Base-by-base conservation (phyloP, 2,113 vertebrate genomes). In the Tringa solitaria region DNA sequence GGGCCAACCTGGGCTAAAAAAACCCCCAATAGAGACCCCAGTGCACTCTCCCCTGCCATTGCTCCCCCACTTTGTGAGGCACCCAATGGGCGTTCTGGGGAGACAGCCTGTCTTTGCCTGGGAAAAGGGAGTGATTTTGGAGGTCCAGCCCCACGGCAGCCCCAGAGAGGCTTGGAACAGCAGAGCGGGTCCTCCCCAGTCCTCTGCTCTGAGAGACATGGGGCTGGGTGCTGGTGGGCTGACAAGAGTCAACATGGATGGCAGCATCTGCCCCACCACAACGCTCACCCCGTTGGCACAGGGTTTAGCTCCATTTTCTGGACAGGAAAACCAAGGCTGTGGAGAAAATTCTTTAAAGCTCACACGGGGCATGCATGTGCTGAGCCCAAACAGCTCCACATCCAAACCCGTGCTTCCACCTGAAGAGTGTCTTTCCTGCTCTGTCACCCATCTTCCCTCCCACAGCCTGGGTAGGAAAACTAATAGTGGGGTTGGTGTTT, bases 261-360 rank as follows among this genome's bases (percentile, higher is more conserved):
- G 51, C 56, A 61, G 0, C 10, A 79, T 27, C 12, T 90, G 39
- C 22, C 9, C 13, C 4, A 1, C 2, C 3, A 37, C 64, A 80
- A 41, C 0, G 2, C 63, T 70, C 53, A 75, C 13, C 30, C 37
- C 10, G 1, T 2, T 12, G 10, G 61, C 43, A 54, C 27, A 65
- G 46, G 7, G 12, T 50, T 43, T 37, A 65, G 17, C n/a, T 43
- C 37, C 2, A 1, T 37, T 79, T 95, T 82, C 72, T 37, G 53
- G 26, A 33, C 2, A 18, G 46, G 13, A 82, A 92, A 72, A 82
- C 12, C 9, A 43, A 87, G 39, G n/a, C 45, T 45, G 43, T 3
- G 13, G 28, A 77, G 8, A 35, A 80, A 74, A 87, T 12, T 33
- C 18, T 70, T 75, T 75, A 14, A 65, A 60, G n/a, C 14, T 90